A percentile compares a stretch with the other conserved stretches of the same genome.
Evolutionary conservation across 2,797 vertebrate genomes (phyloP).

Genomic region (Poecilia picta): DNA sequence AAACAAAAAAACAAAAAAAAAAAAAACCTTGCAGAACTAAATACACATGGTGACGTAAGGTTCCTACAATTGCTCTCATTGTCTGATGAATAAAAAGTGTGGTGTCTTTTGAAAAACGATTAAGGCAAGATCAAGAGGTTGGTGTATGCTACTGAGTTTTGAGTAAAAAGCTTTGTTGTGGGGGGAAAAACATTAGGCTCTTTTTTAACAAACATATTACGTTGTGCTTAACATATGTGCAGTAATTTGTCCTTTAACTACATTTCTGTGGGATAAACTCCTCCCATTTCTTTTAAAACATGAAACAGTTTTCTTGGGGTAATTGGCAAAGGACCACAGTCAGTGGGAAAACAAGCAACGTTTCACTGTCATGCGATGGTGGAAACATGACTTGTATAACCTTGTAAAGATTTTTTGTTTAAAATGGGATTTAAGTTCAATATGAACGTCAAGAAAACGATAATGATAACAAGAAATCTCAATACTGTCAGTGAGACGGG

Average conservation of each 20-base stretch:
- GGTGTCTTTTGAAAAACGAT: constrained; percentile 20
- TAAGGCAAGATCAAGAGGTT: background rate
- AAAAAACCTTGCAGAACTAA: constrained; percentile 35
- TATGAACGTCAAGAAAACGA: constrained; percentile 36
- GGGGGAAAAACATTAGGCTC: background rate
- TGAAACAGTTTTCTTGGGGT: background rate
- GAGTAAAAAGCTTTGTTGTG: background rate
- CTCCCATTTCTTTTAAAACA: background rate
- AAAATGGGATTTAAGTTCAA: constrained; percentile 12
- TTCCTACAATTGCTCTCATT: constrained; percentile 30
- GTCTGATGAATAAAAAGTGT: constrained; percentile 34
- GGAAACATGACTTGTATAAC: background rate
- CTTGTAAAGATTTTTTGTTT: background rate
- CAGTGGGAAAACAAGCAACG: background rate
- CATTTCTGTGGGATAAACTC: background rate
- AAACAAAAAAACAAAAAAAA: background rate
- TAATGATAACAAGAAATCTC: constrained; percentile 23
- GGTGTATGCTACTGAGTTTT: no score
- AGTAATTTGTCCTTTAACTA: background rate
- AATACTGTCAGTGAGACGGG: constrained; percentile 6
- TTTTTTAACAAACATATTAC: background rate
- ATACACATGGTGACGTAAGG: constrained; percentile 32
- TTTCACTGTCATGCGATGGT: background rate
- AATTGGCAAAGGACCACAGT: background rate
- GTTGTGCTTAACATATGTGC: background rate